A percentile compares a stretch with the other conserved stretches of the same genome.
Conservation (phyloP, 1,140 invertebrate species). For the Dinoponera quadriceps region DNA sequence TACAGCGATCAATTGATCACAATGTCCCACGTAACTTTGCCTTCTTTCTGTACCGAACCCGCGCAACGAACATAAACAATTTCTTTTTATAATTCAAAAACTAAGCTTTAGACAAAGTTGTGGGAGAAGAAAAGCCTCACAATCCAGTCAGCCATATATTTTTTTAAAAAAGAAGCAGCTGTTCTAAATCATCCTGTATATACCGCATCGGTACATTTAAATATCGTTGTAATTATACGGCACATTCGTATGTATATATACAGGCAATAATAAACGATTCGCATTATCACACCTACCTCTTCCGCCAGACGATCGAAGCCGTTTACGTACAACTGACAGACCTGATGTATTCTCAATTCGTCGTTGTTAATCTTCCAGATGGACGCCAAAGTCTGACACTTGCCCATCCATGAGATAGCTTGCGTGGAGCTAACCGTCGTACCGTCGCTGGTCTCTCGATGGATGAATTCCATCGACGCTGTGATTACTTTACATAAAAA, state of each 20-base stretch:
- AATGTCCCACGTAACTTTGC: no score
- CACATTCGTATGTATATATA: conserved; percentile 17
- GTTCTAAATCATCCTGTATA: background rate
- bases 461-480: conserved; percentile 88
- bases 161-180: no score
- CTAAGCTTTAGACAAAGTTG: no score
- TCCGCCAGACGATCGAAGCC: conserved; percentile 92
- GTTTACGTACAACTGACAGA: conserved; percentile 91
- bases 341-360: conserved; percentile 91
- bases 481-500: conserved; percentile 89
- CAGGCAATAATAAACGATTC: conserved; percentile 28
- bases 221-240: background rate
- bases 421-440: conserved; percentile 86
- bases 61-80: no score
- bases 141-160: no score
- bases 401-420: conserved; percentile 89
- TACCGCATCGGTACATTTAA: background rate
- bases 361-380: conserved; percentile 93
- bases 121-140: no score
- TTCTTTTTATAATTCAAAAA: no score
- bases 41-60: no score
- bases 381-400: conserved; percentile 89
- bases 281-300: conserved; percentile 85
- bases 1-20: no score
- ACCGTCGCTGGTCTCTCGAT: conserved; percentile 86